Base-by-base conservation (phyloP, 2,888 invertebrate genomes). In the Leptopilina syphax region DNA sequence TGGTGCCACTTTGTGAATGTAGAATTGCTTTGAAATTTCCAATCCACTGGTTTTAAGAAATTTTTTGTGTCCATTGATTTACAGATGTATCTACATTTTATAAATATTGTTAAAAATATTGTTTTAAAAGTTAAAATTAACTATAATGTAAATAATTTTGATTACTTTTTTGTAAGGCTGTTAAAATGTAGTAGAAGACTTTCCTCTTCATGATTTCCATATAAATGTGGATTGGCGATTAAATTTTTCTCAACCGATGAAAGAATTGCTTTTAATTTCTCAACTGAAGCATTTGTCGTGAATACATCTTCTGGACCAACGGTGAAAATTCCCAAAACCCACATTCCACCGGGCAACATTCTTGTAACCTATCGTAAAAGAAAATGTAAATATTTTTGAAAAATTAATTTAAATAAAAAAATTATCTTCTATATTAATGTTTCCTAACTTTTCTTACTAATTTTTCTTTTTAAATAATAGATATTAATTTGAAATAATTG, bases 321-420 rank as follows among this genome's bases (percentile, higher is more conserved):
- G 50, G 97, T 93, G 92, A 97, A 98, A 86, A 97, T 93, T 84
- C 96, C 98, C 89, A 97, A 93, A 73, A 98, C 96, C 92, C 95
- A 95, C 93, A 98, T 95, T 68, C 98, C 98, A 65, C 98, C 98
- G 54, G 98, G 97, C 82, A 98, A 93, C 97, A 98, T 98, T 92
- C 97, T 94, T 2, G 96, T 96, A 1, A 97, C 94, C 94, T 44
- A 34, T 44, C n/a, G 70, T 83, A 82, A 8, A 77, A 73, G 57
- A 65, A 78, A 47, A 44, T 65, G 34, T 13, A 12, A 66, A 41
- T 10, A 66, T 27, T 50, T 27, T 50, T 12, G 3, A 12, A 47
- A 47, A 47, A 47, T 2, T 47, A 8, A 9, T 47, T 47, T 47
- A 18, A 18, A 18, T 18, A 18, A 18, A 18, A 18, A 18, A 18